These are phyloP conservation scores for Scolopax bukidnonensis DNA, from an alignment of 2,797 vertebrate genomes.

Conservation along the genomic window DNA sequence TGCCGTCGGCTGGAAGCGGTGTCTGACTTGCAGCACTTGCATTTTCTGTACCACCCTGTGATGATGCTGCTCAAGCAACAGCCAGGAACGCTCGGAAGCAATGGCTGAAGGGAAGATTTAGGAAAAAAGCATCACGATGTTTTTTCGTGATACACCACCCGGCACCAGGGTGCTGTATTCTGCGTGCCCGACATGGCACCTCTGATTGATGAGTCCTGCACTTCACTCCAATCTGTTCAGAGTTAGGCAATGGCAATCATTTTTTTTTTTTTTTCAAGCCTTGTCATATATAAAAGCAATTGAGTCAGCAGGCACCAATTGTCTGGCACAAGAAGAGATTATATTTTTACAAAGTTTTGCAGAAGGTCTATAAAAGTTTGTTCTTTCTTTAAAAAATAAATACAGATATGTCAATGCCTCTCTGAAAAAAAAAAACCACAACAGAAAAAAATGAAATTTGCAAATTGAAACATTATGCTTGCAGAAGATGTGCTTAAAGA, in stretches of 20 bases:
- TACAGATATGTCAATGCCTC: conserved; percentile 3
- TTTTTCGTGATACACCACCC: neutral
- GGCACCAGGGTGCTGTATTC: neutral
- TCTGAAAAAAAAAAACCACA: neutral
- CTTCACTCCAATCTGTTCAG: conserved; percentile 74
- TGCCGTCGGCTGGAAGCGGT: neutral
- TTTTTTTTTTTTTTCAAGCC: conserved; percentile 75
- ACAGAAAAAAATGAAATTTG: conserved; percentile 40
- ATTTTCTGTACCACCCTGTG: neutral
- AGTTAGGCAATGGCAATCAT: conserved; percentile 71
- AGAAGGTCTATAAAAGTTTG: conserved; percentile 75
- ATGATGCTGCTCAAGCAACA: neutral
- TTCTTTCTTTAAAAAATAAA: conserved; percentile 63
- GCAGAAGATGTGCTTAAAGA: conserved; percentile 5
- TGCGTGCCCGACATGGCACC: conserved; percentile 27
- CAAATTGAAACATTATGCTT: conserved; percentile 49
- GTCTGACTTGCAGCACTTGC: neutral
- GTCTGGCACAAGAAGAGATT: conserved; percentile 75
- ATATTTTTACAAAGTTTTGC: conserved; percentile 73
- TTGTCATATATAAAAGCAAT: conserved; percentile 80
- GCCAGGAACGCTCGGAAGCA: neutral
- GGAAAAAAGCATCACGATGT: neutral
- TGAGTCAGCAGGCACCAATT: conserved; percentile 78
- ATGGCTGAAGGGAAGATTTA: neutral
- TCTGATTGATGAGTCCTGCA: conserved; percentile 72